Percentiles rank a stretch among this genome's conserved stretches.
phyloP scores from a whole-genome alignment of 2,113 vertebrate species.

The Scatophagus argus region DNA sequence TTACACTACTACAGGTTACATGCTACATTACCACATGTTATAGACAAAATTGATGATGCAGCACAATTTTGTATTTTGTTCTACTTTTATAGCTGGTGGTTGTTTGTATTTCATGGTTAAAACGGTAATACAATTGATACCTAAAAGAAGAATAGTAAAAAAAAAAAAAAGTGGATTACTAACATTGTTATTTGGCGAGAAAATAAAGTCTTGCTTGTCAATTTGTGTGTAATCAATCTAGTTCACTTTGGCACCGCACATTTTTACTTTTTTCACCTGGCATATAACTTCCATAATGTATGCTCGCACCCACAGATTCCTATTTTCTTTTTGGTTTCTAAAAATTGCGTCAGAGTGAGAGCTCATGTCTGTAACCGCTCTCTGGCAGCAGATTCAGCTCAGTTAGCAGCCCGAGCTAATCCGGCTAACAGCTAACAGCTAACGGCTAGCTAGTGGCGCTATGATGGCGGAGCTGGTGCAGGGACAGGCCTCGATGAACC shows the following conservation, averaged over 20 bases:
- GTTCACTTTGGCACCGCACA: not conserved
- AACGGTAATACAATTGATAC: not conserved
- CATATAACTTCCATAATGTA: no score
- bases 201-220: not conserved
- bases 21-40: not conserved
- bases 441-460: conserved; percentile 76
- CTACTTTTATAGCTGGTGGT: no score
- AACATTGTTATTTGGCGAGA: no score
- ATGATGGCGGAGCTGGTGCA: conserved; percentile 95
- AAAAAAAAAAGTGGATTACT: no score
- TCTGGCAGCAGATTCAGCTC: conserved; percentile 45
- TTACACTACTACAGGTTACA: no score
- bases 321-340: not conserved
- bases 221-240: not conserved
- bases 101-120: not conserved
- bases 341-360: conserved; percentile 34
- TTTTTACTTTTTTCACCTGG: not conserved
- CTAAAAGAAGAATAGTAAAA: no score
- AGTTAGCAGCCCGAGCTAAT: conserved; percentile 70
- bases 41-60: not conserved
- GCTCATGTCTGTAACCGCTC: not conserved
- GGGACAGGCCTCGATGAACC: conserved; percentile 91
- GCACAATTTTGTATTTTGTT: not conserved
- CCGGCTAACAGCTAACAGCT: conserved; percentile 70
- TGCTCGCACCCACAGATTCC: no score